Percentiles rank a stretch among this genome's conserved stretches.
Evolutionary conservation across 2,113 vertebrate species (phyloP).

Genomic region (Ursus arctos): DNA sequence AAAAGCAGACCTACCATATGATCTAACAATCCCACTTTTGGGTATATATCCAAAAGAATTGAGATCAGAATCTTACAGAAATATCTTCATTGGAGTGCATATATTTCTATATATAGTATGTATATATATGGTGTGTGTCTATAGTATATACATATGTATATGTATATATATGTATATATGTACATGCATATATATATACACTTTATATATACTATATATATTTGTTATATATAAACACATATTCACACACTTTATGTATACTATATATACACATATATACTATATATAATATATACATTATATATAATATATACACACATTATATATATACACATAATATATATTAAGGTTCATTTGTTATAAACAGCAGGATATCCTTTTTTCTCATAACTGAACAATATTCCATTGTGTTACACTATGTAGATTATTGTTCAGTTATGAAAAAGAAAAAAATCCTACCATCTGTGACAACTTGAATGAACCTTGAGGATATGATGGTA

Average conservation of each 20-base stretch:
- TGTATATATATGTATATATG: neutral
- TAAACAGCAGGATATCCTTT: neutral
- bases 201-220: neutral
- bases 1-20: neutral
- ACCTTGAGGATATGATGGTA: neutral
- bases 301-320: neutral
- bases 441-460: neutral
- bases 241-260: neutral
- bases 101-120: neutral
- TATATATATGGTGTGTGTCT: neutral
- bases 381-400: neutral
- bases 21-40: neutral
- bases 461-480: neutral
- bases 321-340: neutral
- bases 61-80: neutral
- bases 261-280: neutral
- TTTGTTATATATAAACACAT: neutral
- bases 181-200: neutral
- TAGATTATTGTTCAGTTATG: neutral
- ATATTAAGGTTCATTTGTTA: neutral
- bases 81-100: neutral
- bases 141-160: neutral
- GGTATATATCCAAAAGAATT: neutral
- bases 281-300: neutral
- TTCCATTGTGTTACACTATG: neutral